Base-by-base conservation (phyloP, 2,797 vertebrate species). In the Notolabrus celidotus region DNA sequence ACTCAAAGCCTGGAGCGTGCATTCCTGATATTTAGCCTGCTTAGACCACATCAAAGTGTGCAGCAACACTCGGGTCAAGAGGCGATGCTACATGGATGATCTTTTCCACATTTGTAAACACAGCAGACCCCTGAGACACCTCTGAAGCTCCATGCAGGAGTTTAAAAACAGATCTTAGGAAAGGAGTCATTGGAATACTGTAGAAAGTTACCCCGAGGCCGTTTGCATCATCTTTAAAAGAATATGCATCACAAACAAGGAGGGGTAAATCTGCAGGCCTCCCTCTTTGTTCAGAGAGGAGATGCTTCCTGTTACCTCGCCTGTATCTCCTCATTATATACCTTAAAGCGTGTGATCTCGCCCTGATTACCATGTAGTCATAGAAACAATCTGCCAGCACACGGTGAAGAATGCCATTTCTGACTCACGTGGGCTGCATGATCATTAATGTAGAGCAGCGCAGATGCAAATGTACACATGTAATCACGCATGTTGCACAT, bases 311-410 rank as follows among this genome's bases (percentile, higher is more conserved):
- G 10, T 50, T 60, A 67, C 33, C 17, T 64, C 14, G 1, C 25
- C 46, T 25, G 5, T 22, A 25, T 46, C 46, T 46, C 46, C 12
- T 17, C 22, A 50, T 23, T 7, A 15, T 65, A 53, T 55, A 79
- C 63, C 61, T 64, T 65, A 50, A 45, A 73, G 16, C 54, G 22
- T 51, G 42, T 19, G 51, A 79, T 80, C 53, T 52, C 3, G 0
- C 25, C 22, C 47, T 76, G 68, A 85, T 87, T 81, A 84, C 29
- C 59, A 59, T 65, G 74, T 80, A 84, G 84, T 81, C 86, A 86
- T 79, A 74, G 82, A 74, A 87, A 87, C 82, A 78, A 54, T 27
- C 51, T 78, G 64, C 20, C 70, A 68, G 63, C 59, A 59, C 51
- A 34, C 5, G 16, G 27, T 42, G 50, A 50, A 34, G 46, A 77